Base-by-base conservation (phyloP, 2,888 invertebrate species). In the Cosmia pyralina region DNA sequence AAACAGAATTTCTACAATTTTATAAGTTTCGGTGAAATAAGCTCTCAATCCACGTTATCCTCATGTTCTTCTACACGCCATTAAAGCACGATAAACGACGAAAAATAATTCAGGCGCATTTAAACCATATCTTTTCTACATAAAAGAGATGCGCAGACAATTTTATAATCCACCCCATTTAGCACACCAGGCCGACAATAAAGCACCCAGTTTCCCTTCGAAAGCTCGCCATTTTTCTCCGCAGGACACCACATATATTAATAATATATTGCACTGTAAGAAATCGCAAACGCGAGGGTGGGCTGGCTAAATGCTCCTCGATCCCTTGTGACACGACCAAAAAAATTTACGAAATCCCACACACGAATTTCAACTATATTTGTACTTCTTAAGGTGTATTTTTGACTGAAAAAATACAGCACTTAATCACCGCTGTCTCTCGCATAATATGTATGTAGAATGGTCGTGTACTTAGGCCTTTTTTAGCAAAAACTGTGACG, bases 231-330 rank as follows among this genome's bases (percentile, higher is more conserved):
- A 93, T 93, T 92, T 93, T 92, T 91, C 92, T 92, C 90, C 83
- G 86, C 85, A 85, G 90, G 87, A 89, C 94, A 92, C 92, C 88
- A 88, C 90, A 91, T 90, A 92, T 93, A 94, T 94, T 94, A 94
- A 94, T 95, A 95, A 94, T 94, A 94, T 93, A 95, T 94, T 91
- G 92, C 92, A 88, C 92, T 93, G 94, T 95, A 96, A 96, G 95
- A 96, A 95, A 95, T 94, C 95, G 94, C 93, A 88, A 87, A 64
- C 75, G 91, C 89, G 93, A 90, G 94, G 94, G 95, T 91, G 94
- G 94, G 87, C 83, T 87, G 88, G 92, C 92, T 93, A 92, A 95
- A 94, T 92, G 92, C 90, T 92, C 89, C 91, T 88, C 92, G 91
- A 90, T 91, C 94, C 95, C 94, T 94, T 90, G 92, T 88, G 87